Percentiles rank a stretch among this genome's conserved stretches.
These are phyloP conservation scores for Galbula dea DNA, from an alignment of 2,113 vertebrate species.

Conservation along the genomic window DNA sequence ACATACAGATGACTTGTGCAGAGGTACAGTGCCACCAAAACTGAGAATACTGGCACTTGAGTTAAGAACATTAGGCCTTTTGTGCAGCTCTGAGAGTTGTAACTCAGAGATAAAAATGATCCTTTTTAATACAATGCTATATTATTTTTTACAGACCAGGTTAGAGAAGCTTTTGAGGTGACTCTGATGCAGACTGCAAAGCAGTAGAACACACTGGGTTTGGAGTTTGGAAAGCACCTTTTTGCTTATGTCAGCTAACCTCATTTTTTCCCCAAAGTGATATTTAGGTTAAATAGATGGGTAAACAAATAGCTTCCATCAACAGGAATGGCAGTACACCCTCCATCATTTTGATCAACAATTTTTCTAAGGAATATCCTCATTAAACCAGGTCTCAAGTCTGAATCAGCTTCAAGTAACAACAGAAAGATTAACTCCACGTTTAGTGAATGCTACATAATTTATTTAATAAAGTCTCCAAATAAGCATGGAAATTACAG, in stretches of 20 bases:
- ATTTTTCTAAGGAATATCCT: background rate
- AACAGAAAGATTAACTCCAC: constrained; percentile 36
- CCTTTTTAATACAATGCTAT: background rate
- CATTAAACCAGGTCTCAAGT: background rate
- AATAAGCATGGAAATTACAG: constrained; percentile 37
- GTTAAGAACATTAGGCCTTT: background rate
- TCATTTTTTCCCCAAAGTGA: background rate
- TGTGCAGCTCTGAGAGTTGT: background rate
- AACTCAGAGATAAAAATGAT: background rate
- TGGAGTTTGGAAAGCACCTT: background rate
- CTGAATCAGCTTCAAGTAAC: background rate
- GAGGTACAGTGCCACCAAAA: background rate
- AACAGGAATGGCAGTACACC: background rate
- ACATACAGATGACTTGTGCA: background rate
- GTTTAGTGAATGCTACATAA: constrained; percentile 25
- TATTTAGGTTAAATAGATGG: background rate
- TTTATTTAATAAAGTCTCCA: constrained; percentile 33
- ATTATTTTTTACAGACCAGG: background rate
- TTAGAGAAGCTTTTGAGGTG: background rate
- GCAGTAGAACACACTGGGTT: background rate
- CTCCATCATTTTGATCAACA: background rate
- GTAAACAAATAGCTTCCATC: background rate
- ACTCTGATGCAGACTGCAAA: background rate
- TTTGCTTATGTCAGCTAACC: background rate
- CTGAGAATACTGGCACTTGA: background rate